These are phyloP conservation scores for Acestrorhynchus altus DNA, from an alignment of 2,797 vertebrate genomes.

Conservation along the genomic window DNA sequence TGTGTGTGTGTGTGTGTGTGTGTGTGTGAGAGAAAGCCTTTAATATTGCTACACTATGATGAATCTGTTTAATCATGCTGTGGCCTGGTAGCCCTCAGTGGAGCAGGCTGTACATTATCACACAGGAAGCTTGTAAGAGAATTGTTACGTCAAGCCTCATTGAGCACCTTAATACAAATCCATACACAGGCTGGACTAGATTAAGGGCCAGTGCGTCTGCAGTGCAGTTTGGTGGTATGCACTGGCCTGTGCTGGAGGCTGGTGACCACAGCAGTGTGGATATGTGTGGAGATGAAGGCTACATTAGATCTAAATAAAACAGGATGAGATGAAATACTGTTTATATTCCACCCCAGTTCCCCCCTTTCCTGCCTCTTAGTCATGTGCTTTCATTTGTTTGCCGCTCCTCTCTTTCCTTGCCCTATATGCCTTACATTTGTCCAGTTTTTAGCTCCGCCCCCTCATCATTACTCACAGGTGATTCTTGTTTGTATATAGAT, in stretches of 20 bases:
- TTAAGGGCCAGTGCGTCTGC: conserved; percentile 27
- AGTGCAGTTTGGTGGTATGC: conserved; percentile 1
- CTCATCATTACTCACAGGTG: too few species aligned
- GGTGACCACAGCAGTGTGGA: not conserved
- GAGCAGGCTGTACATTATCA: conserved; percentile 80
- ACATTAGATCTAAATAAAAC: too few species aligned
- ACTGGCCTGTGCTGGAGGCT: not conserved
- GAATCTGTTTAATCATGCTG: conserved; percentile 85
- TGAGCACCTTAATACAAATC: conserved; percentile 86
- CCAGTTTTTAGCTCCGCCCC: too few species aligned
- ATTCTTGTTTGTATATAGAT: too few species aligned
- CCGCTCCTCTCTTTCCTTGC: too few species aligned
- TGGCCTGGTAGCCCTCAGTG: conserved; percentile 39
- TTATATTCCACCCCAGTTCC: too few species aligned
- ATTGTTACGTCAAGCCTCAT: conserved; percentile 86
- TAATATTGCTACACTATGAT: conserved; percentile 68
- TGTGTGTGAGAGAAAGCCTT: not conserved
- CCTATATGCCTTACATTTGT: too few species aligned
- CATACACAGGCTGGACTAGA: conserved; percentile 39
- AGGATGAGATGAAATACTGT: too few species aligned
- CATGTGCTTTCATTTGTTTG: too few species aligned
- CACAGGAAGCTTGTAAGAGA: conserved; percentile 83
- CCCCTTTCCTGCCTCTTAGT: too few species aligned
- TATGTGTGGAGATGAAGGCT: too few species aligned
- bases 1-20: not conserved